Evolutionary conservation across 2,797 vertebrate genomes (phyloP).

Genomic region (Girardinus metallicus): DNA sequence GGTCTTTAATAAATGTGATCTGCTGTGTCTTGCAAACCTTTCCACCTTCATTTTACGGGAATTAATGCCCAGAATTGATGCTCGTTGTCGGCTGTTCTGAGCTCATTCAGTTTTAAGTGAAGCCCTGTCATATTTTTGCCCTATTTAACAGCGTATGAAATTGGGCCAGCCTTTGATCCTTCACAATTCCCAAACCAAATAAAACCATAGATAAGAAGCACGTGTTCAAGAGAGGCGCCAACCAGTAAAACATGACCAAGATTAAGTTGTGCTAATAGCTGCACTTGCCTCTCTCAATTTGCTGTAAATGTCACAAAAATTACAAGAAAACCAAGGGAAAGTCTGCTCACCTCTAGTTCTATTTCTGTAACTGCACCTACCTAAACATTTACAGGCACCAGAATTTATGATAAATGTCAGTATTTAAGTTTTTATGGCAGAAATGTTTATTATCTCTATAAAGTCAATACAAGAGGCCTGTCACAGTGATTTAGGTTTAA

Average conservation of each 20-base stretch:
- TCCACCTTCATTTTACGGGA: conserved; percentile 26
- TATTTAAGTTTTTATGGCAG: conserved; percentile 28
- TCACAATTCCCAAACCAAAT: conserved; percentile 55
- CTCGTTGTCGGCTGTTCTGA: conserved; percentile 35
- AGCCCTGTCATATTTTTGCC: conserved; percentile 61
- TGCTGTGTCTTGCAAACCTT: conserved; percentile 44
- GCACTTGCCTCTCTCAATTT: conserved; percentile 34
- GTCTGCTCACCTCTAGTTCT: conserved; percentile 36
- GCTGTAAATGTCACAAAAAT: conserved; percentile 71
- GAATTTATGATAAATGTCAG: conserved; percentile 53
- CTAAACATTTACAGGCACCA: conserved; percentile 50
- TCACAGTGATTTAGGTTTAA: conserved; percentile 40
- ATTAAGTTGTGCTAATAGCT: conserved; percentile 51
- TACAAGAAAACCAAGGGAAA: conserved; percentile 27
- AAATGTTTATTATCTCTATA: conserved; percentile 38
- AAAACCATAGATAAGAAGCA: conserved; percentile 61
- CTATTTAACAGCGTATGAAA: conserved; percentile 69
- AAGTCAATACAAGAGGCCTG: conserved; percentile 22
- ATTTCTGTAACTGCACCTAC: neutral
- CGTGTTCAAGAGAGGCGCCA: conserved; percentile 38
- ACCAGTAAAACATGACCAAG: conserved; percentile 47
- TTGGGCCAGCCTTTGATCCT: conserved; percentile 68
- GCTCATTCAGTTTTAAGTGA: conserved; percentile 49
- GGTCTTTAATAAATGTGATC: conserved; percentile 36
- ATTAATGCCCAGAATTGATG: conserved; percentile 20